These are phyloP conservation scores for Abscondita cerata DNA, from an alignment of 2,888 invertebrate genomes.

Conservation along the genomic window DNA sequence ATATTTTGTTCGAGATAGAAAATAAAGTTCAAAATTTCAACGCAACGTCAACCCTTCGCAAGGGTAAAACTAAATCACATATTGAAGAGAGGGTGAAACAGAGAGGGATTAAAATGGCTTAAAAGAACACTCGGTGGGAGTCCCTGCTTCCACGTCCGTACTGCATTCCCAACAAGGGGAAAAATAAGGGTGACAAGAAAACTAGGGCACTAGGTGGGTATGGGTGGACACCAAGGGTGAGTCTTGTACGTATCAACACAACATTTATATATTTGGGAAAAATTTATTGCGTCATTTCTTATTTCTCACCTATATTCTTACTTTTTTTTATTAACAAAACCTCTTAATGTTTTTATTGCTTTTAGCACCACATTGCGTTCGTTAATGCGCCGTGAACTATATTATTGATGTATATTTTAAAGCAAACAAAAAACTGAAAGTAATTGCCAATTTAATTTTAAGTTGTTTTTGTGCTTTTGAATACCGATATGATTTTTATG, in stretches of 20 bases:
- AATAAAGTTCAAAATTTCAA: constrained; percentile 21
- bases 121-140: constrained; percentile 43
- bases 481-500: too few species aligned
- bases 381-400: too few species aligned
- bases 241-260: constrained; percentile 11
- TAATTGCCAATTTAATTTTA: too few species aligned
- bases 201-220: constrained; percentile 48
- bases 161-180: constrained; percentile 42
- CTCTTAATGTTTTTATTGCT: too few species aligned
- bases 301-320: too few species aligned
- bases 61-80: constrained; percentile 32
- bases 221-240: constrained; percentile 33
- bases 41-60: constrained; percentile 17
- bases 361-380: too few species aligned
- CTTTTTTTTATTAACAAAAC: too few species aligned
- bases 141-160: constrained; percentile 42
- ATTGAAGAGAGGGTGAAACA: constrained; percentile 33
- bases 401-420: too few species aligned
- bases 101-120: constrained; percentile 38
- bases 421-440: too few species aligned
- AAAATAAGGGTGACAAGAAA: constrained; percentile 42
- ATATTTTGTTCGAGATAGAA: constrained; percentile 6
- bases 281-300: not conserved
- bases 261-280: not conserved
- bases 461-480: too few species aligned